Evolutionary conservation across 2,113 vertebrate species (phyloP), one percentile per base, ranked within the genome.

Genomic region (Cephalopholis sonnerati): DNA sequence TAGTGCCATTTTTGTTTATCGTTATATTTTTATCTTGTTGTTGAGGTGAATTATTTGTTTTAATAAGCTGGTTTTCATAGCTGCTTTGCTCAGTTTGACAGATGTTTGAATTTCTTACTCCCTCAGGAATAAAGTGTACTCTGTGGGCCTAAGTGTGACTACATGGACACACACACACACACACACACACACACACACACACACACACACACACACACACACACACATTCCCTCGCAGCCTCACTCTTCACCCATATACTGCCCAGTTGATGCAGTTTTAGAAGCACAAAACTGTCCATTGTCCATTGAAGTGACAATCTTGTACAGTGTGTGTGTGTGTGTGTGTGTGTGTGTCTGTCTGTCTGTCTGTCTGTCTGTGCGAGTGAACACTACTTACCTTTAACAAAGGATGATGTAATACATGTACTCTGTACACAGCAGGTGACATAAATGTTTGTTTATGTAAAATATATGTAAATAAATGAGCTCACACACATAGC

Each of bases 381-480:
- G 46, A 18, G 20, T 13, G 9, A 18, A 15, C 65, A 18, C 22
- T 79, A 32, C 68, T 62, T 51, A 48, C 25, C 25, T n/a, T 25
- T 55, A 50, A 58, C 50, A 64, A 46, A 46, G 27, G 48, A 39
- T 83, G 74, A 71, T 53, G 73, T 76, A 63, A 64, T 58, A 24
- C 8, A 63, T 76, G 25, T 64, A 62, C 36, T 62, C 24, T 82
- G 32, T 55, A 63, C 57, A 82, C 73, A 75, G 24, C 22, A 51
- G 39, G 13, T 71, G 58, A 58, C 66, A 50, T 50, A 4, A 4
- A 5, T 70, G 58, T 68, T 32, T 69, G 54, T 61, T 61, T 27
- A 63, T 72, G 69, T 25, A 25, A 69, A 54, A 32, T 22, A 1
- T 16, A 32, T 32, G 18, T 39, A 36, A 54, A 54, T 55, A 39